phyloP scores from a whole-genome alignment of 2,113 vertebrate species.

The Romanogobio albipinnatus region DNA sequence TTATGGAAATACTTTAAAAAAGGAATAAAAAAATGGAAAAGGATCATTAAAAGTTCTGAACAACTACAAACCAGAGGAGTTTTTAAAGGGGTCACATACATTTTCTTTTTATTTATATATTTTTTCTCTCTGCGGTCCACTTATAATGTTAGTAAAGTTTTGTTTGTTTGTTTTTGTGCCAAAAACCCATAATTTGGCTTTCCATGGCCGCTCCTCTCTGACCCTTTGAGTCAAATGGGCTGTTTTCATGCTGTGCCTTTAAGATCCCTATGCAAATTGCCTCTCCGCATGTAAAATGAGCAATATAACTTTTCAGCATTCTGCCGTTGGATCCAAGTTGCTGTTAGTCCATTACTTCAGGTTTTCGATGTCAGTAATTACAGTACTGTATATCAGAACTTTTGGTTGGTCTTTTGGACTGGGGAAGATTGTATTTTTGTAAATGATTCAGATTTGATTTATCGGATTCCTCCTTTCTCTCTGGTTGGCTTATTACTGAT shows the following conservation, averaged over 20 bases:
- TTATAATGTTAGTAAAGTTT: not conserved
- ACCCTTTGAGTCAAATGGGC: constrained; percentile 6
- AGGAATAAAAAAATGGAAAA: not conserved
- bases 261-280: not conserved
- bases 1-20: not conserved
- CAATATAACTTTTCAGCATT: not conserved
- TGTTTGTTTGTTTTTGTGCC: not conserved
- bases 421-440: not conserved
- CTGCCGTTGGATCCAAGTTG: not conserved
- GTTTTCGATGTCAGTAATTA: not conserved
- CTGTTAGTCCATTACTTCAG: not conserved
- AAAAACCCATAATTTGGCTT: not conserved
- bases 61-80: not conserved
- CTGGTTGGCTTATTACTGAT: not conserved
- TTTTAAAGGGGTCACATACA: constrained; percentile 18
- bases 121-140: not conserved
- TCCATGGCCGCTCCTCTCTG: not conserved
- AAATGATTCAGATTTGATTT: not conserved
- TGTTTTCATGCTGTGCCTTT: constrained; percentile 15
- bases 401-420: not conserved
- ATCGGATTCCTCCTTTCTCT: not conserved
- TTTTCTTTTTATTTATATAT: not conserved
- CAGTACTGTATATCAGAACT: not conserved
- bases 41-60: constrained; percentile 18
- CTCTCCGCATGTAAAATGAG: not conserved